Conservation (phyloP, 2,113 vertebrate genomes). For the Cryptomyrus ogoouensis region DNA sequence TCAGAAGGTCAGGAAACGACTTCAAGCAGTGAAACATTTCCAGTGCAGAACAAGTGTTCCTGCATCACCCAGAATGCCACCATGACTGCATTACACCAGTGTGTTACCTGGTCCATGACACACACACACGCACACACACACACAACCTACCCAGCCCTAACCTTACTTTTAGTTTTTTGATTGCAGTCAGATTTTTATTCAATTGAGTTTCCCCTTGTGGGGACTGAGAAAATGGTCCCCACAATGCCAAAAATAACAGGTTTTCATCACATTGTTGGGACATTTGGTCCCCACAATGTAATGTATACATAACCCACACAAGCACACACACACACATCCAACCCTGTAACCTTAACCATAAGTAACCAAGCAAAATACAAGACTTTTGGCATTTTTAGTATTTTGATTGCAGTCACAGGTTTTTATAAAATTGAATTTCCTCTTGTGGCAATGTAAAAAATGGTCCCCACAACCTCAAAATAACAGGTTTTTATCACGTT, state of each 20-base stretch:
- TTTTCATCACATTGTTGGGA: not conserved
- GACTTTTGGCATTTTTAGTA: too few species aligned
- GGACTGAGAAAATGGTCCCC: not conserved
- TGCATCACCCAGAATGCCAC: not conserved
- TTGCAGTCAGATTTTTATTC: not conserved
- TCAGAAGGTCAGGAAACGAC: slow-evolving; percentile 13
- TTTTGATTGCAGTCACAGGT: not conserved
- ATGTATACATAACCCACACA: not conserved
- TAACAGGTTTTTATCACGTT: not conserved
- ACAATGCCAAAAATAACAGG: not conserved
- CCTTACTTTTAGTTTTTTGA: not conserved
- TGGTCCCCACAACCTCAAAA: not conserved
- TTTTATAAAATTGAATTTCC: not conserved
- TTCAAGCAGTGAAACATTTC: not conserved
- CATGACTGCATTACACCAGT: not conserved
- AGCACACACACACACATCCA: not conserved
- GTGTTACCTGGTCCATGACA: not conserved
- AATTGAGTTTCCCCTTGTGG: not conserved
- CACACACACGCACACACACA: not conserved
- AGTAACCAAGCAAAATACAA: too few species aligned
- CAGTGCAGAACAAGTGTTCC: not conserved
- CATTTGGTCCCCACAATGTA: not conserved
- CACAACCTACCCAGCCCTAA: not conserved
- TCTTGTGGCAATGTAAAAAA: not conserved
- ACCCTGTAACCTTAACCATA: not conserved